Evolutionary conservation across 2,797 vertebrate species (phyloP), one percentile per base, ranked within the genome.

Genomic region (Aphelocoma californica): DNA sequence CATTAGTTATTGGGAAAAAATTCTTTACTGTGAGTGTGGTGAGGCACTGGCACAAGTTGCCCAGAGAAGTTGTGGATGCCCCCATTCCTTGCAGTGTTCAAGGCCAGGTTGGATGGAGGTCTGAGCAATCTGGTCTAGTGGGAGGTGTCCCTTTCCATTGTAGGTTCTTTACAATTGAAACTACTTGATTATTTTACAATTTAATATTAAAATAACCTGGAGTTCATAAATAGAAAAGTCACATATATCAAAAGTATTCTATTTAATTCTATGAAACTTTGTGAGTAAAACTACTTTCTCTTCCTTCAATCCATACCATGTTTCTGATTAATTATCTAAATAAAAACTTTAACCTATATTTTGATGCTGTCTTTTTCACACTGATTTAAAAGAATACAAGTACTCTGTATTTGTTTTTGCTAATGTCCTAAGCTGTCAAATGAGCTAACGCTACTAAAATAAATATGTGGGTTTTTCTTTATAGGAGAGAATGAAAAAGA

Each of bases 301-400:
- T 23, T 93, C 91, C 36, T 86, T 45, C 3, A 5, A 23, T 48
- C 10, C 57, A 69, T 81, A 20, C 2, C 3, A 42, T 84, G 5
- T 7, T 94, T 47, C 56, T 60, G 82, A 82, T 79, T 88, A 95
- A 47, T 69, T 81, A 11, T 85, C 70, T 57, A 62, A 95, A 88
- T 65, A 47, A 50, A 86, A 23, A 45, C 31, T 61, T 89, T 71
- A 73, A 81, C 19, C 3, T 73, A 4, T 54, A 32, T 25, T 94
- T 93, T 86, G 12, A 78, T 69, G 6, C 10, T 66, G 23, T 65
- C 48, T 84, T 93, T 86, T 93, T 56, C 10, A 21, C 48, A 58
- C 10, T 18, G 20, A 85, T 93, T 91, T 77, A 54, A 6, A 34
- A 82, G 8, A 92, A 48, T 56, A 31, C 3, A 82, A 88, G 53